A percentile compares a stretch with the other conserved stretches of the same genome.
Evolutionary conservation across 2,797 vertebrate genomes (phyloP).

Genomic region (Anguilla marmorata): DNA sequence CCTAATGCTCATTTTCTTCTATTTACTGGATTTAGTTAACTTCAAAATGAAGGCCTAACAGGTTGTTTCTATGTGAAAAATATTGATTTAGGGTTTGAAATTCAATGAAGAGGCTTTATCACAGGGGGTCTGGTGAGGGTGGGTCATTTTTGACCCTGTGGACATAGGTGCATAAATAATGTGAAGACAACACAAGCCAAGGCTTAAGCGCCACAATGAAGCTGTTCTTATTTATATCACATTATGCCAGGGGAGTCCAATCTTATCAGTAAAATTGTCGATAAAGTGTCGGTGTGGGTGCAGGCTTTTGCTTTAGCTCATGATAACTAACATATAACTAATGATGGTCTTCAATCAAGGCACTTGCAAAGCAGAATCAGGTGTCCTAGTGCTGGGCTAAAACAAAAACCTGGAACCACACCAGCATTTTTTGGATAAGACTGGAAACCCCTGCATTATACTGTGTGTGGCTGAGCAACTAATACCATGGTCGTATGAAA

Average conservation of each 20-base stretch:
- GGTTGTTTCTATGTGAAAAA: too few species aligned
- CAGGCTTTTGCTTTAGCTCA: not conserved
- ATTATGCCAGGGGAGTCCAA: not conserved
- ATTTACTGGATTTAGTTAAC: too few species aligned
- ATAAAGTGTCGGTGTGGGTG: not conserved
- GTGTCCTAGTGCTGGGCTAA: not conserved
- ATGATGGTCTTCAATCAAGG: not conserved
- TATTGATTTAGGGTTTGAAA: too few species aligned
- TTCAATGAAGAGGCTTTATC: too few species aligned
- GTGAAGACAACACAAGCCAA: too few species aligned
- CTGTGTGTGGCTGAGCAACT: not conserved
- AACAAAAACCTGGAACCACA: not conserved
- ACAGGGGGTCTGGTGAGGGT: too few species aligned
- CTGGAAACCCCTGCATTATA: not conserved
- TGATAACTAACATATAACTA: not conserved
- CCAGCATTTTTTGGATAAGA: not conserved
- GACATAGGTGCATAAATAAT: too few species aligned
- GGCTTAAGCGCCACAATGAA: not conserved
- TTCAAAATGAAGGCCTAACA: not conserved
- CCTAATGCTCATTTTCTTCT: not conserved
- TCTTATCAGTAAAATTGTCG: not conserved
- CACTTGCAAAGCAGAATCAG: not conserved
- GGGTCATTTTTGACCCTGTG: too few species aligned
- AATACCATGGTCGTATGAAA: conserved; percentile 34
- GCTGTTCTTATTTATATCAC: not conserved